These are phyloP conservation scores for Coryphaenoides rupestris DNA, from an alignment of 2,113 vertebrate species.

Conservation along the genomic window DNA sequence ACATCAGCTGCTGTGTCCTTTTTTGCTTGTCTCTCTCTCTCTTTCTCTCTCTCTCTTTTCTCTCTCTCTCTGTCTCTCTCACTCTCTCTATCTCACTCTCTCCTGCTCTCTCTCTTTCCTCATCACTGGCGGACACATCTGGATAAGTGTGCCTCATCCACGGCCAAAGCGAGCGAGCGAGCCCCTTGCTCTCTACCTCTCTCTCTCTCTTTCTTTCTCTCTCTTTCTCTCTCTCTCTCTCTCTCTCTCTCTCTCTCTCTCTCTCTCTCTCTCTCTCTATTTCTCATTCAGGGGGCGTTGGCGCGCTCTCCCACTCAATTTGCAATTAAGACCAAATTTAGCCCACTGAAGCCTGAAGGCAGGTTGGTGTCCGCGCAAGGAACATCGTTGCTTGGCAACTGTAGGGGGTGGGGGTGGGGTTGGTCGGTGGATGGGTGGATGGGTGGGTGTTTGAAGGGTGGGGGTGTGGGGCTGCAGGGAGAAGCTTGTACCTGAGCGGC, in stretches of 20 bases:
- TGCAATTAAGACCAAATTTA: constrained; percentile 80
- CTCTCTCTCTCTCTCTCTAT: constrained; percentile 46
- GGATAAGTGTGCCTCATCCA: background rate
- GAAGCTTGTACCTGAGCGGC: constrained; percentile 60
- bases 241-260: constrained; percentile 12
- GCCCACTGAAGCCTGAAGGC: constrained; percentile 78
- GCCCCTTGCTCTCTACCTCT: background rate
- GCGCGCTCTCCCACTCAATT: constrained; percentile 75
- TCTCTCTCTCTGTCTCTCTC: background rate
- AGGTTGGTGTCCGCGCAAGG: constrained; percentile 71
- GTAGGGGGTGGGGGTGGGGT: constrained; percentile 8
- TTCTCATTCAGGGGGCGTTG: constrained; percentile 71
- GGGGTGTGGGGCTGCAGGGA: background rate
- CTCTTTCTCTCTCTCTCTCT: constrained; percentile 5
- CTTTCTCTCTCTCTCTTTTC: background rate
- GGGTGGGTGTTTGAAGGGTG: too few relatives aligned
- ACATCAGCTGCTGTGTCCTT: background rate
- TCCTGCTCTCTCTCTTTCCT: background rate
- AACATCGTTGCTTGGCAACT: constrained; percentile 73
- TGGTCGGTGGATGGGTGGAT: too few relatives aligned
- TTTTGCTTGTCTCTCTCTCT: background rate
- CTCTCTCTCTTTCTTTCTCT: too few relatives aligned
- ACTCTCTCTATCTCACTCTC: background rate
- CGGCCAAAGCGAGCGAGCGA: background rate
- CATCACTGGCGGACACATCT: background rate